phyloP scores from a whole-genome alignment of 2,113 vertebrate species.

The Brachyhypopomus occidentalis region DNA sequence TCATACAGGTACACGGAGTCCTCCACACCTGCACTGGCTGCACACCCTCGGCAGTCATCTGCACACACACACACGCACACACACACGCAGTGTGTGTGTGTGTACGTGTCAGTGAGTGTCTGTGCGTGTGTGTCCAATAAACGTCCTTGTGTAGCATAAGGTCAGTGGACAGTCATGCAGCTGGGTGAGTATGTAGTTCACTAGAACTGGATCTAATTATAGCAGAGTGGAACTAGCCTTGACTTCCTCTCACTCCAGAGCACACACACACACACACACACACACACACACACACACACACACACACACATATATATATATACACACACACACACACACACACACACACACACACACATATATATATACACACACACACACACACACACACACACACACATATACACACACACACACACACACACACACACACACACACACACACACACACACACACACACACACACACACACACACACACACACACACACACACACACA shows the following conservation, averaged over 20 bases:
- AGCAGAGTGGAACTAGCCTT: constrained; percentile 12
- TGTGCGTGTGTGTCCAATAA: not conserved
- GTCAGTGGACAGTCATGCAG: constrained; percentile 48
- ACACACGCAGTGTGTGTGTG: not conserved
- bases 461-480: too few species aligned
- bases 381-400: not conserved
- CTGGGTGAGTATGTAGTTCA: constrained; percentile 63
- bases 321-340: not conserved
- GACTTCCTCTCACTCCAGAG: not conserved
- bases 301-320: not conserved
- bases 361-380: constrained; percentile 29
- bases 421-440: not conserved
- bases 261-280: not conserved
- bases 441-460: too few species aligned
- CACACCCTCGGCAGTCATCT: constrained; percentile 46
- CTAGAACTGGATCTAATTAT: constrained; percentile 58
- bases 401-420: not conserved
- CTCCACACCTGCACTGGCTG: constrained; percentile 53
- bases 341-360: not conserved
- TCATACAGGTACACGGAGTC: constrained; percentile 89
- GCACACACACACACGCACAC: constrained; percentile 1
- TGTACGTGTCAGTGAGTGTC: too few species aligned
- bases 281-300: constrained; percentile 10
- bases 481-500: too few species aligned
- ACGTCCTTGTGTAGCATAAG: not conserved